These are phyloP conservation scores for Trichopoda pennipes DNA, from an alignment of 2,888 invertebrate species.

Conservation along the genomic window DNA sequence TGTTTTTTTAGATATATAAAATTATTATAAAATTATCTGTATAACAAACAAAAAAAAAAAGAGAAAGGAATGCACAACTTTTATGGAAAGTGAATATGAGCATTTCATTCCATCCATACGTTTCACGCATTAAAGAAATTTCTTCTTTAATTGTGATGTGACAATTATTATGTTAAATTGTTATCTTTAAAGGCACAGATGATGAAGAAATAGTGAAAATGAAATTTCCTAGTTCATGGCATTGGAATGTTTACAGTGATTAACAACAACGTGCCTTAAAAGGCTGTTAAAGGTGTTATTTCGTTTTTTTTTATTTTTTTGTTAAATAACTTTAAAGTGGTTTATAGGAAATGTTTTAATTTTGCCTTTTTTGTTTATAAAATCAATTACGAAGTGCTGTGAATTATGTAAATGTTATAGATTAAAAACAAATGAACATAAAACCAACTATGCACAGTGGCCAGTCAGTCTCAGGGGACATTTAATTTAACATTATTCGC, in stretches of 20 bases:
- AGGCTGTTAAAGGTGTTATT: constrained; percentile 6
- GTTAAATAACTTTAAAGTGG: not conserved
- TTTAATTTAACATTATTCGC: too few relatives aligned
- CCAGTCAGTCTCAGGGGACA: not conserved
- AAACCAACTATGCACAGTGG: not conserved
- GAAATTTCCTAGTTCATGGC: constrained; percentile 5
- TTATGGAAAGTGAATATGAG: too few relatives aligned
- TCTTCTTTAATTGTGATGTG: not conserved
- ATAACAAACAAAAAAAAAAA: too few relatives aligned
- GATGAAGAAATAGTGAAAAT: too few relatives aligned
- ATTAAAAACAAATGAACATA: not conserved
- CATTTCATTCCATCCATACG: too few relatives aligned
- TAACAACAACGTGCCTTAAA: not conserved
- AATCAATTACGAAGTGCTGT: not conserved
- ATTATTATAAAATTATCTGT: too few relatives aligned
- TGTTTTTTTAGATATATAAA: too few relatives aligned
- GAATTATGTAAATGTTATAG: constrained; percentile 49
- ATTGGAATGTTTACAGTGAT: constrained; percentile 20
- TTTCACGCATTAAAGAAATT: not conserved
- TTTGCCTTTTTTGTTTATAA: not conserved
- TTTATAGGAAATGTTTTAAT: constrained; percentile 19
- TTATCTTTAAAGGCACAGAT: not conserved
- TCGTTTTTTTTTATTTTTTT: too few relatives aligned
- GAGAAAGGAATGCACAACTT: too few relatives aligned
- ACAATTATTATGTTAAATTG: not conserved